Conservation (phyloP, 2,888 invertebrate genomes). For the Monochamus alternatus region DNA sequence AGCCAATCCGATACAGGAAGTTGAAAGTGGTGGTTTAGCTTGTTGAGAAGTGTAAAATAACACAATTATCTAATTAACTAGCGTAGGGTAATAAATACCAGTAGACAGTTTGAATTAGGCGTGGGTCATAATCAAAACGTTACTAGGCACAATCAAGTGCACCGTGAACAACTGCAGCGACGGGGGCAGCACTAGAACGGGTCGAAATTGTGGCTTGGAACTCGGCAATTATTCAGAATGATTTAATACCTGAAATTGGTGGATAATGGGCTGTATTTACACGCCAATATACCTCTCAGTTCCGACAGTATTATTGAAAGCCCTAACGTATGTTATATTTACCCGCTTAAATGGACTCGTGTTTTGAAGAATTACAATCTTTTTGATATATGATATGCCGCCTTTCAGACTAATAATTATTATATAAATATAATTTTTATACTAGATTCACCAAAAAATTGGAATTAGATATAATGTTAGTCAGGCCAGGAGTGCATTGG, state of each 20-base stretch:
- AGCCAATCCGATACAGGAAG: background rate
- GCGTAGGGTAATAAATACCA: conserved; percentile 56
- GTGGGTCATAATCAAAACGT: conserved; percentile 55
- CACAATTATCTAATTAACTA: conserved; percentile 56
- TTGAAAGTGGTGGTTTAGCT: conserved; percentile 20
- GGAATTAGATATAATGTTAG: too few relatives aligned
- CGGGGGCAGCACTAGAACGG: conserved; percentile 45
- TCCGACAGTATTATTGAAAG: conserved; percentile 56
- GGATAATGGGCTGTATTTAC: conserved; percentile 69
- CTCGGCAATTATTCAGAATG: conserved; percentile 69
- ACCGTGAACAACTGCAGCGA: conserved; percentile 46
- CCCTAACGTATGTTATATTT: conserved; percentile 51
- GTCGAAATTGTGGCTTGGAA: conserved; percentile 55
- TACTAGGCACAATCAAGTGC: conserved; percentile 54
- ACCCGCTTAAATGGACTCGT: background rate
- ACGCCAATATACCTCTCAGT: conserved; percentile 67
- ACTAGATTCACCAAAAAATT: too few relatives aligned
- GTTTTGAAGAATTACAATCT: background rate
- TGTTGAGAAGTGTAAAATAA: conserved; percentile 52
- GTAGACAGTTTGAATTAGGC: conserved; percentile 59
- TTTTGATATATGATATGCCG: too few relatives aligned
- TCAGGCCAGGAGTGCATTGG: too few relatives aligned
- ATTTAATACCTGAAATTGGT: conserved; percentile 71
- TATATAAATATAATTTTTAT: too few relatives aligned
- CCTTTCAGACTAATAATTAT: too few relatives aligned